Conservation (phyloP, 2,113 vertebrate species). For the Forbesichthys agassizii region DNA sequence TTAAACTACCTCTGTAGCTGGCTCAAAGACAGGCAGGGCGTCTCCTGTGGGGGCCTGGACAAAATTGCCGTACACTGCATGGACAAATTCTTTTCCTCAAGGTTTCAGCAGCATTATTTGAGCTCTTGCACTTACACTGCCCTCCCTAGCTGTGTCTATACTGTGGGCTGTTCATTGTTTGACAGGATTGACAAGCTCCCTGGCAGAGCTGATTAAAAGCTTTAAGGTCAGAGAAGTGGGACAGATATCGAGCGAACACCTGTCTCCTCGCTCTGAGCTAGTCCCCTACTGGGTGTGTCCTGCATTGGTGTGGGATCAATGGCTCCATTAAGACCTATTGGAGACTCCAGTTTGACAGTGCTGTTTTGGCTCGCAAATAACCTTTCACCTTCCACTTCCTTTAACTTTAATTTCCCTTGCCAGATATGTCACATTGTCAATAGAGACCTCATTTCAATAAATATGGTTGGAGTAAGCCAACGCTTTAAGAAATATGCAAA, state of each 20-base stretch:
- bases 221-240: slow-evolving; percentile 78
- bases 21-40: slow-evolving; percentile 11
- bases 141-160: slow-evolving; percentile 49
- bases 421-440: background rate
- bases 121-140: slow-evolving; percentile 34
- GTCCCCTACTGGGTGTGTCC: slow-evolving; percentile 64
- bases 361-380: slow-evolving; percentile 53
- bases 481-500: background rate
- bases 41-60: slow-evolving; percentile 30
- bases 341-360: slow-evolving; percentile 34
- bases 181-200: slow-evolving; percentile 77
- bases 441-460: no score
- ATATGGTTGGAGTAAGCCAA: background rate
- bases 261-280: slow-evolving; percentile 61
- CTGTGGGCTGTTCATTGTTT: slow-evolving; percentile 59
- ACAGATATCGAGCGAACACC: slow-evolving; percentile 76
- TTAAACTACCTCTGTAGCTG: slow-evolving; percentile 6
- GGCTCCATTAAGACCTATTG: slow-evolving; percentile 63
- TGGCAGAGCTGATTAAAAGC: slow-evolving; percentile 80
- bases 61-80: slow-evolving; percentile 25
- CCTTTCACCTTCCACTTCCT: slow-evolving; percentile 42
- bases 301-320: slow-evolving; percentile 66
- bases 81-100: slow-evolving; percentile 15
- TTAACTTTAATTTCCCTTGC: background rate
- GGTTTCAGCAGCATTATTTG: slow-evolving; percentile 48